These are phyloP conservation scores for Drosophila malerkotliana DNA, from an alignment of 1,140 invertebrate genomes.

Conservation along the genomic window DNA sequence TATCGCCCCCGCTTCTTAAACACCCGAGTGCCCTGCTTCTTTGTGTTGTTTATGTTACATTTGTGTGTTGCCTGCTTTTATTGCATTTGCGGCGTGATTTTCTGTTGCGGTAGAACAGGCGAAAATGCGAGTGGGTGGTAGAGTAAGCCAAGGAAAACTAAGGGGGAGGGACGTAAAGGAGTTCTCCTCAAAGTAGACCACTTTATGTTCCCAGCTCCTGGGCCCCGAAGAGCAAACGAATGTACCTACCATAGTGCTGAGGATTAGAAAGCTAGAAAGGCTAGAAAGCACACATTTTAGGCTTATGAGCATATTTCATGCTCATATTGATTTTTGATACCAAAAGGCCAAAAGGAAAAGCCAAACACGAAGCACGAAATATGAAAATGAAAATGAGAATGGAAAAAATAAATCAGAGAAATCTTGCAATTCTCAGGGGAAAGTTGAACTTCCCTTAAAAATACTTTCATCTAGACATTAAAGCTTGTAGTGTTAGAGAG, in stretches of 20 bases:
- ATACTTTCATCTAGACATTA: not conserved
- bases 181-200: constrained; percentile 42
- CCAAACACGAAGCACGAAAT: constrained; percentile 20
- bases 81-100: constrained; percentile 67
- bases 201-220: constrained; percentile 19
- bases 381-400: constrained; percentile 22
- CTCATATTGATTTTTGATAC: constrained; percentile 47
- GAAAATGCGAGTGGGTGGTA: constrained; percentile 14
- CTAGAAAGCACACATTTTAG: constrained; percentile 24
- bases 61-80: constrained; percentile 50
- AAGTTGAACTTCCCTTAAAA: constrained; percentile 8
- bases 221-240: constrained; percentile 18
- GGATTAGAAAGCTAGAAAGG: constrained; percentile 19
- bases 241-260: constrained; percentile 20
- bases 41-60: constrained; percentile 65
- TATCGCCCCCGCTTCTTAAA: not conserved
- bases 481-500: too few species aligned
- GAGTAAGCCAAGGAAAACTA: constrained; percentile 1
- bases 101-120: constrained; percentile 23
- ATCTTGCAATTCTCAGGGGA: constrained; percentile 10
- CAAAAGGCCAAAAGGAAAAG: constrained; percentile 10
- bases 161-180: not conserved
- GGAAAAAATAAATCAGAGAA: constrained; percentile 19
- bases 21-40: constrained; percentile 22
- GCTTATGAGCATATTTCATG: constrained; percentile 43